Evolutionary conservation across 2,797 vertebrate genomes (phyloP), one percentile per base, ranked within the genome.

Genomic region (Diglossa cyanea): DNA sequence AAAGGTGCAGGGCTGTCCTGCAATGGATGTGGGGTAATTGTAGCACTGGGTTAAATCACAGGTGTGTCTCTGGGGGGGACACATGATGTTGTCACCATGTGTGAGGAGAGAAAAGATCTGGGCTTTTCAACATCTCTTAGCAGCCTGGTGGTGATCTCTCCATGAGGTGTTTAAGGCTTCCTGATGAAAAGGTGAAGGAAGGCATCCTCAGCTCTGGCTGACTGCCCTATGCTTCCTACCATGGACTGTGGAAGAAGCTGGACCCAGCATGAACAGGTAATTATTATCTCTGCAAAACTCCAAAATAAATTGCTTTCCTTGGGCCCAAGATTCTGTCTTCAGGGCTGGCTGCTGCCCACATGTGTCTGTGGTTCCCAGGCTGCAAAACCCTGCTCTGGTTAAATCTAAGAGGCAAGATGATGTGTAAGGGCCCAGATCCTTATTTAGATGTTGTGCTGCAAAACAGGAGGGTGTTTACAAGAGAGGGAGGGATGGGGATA

Each of bases 81-180:
- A 35, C 1, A 1, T 21, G 33, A 15, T 3, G 1, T 42, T 77
- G 44, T 33, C 17, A 17, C 40, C 0, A 0, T 10, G 15, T 1
- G 1, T 1, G 4, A 60, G n/a, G 6, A 15, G 5, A 5, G 2
- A 16, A 40, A 76, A 40, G 35, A 60, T 10, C 6, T 31, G 48
- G 45, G 45, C 17, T 57, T 65, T 60, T 30, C 53, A 77, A 33
- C 20, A 39, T 33, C 30, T 21, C 17, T 9, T 0, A 3, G 14
- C 7, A 83, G 15, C 9, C 61, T 86, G 2, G 3, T 3, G n/a
- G 30, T 13, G 23, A 33, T 48, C 7, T 70, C 31, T 66, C n/a
- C 4, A 3, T 11, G 13, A 67, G 33, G 16, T 11, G 4, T 15
- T 70, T 88, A 23, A n/a, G 13, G 37, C 3, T 77, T 86, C 30